Evolutionary conservation across 1,140 invertebrate genomes (phyloP), one percentile per base, ranked within the genome.

Genomic region (Propsilocerus akamusi): DNA sequence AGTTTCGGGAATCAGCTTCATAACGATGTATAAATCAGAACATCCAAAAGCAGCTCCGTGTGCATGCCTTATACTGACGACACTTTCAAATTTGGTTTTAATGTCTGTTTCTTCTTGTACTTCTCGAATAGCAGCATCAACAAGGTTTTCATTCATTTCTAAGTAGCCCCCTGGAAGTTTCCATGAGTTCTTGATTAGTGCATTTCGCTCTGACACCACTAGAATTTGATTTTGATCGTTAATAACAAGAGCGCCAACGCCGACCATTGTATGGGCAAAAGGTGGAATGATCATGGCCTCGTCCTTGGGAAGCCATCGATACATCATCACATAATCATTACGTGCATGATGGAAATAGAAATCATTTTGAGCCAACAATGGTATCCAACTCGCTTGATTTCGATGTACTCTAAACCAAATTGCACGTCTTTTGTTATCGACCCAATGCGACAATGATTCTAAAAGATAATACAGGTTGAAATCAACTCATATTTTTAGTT

Each of bases 101-200:
- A 96, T 73, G 37, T 86, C 85, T 1, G 90, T 96, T 66, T 96
- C 91, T 71, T 95, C 91, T 17, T 76, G 67, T 1, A 94, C 86
- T 71, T 96, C 91, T 56, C 91, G 72, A 28, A 79, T 72, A 5
- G 80, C 84, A 11, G 90, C 87, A 51, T 77, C 73, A 28, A 74
- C 66, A 30, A 93, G 70, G 60, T 88, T 76, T 74, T 94, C 89
- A 53, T 80, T 20, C 34, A 41, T 41, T 20, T 41, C 34, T 20
- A 14, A 41, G 22, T 41, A 41, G 5, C 34, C 34, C 5, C 34
- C 90, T 23, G 91, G 91, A 14, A 95, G 69, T 68, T 96, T 96
- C 89, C 89, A 95, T 56, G 75, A 69, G 24, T 61, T 55, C 14
- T 70, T 67, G 41, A 72, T 69, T 46, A 74, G 64, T 54, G 75